Conservation (phyloP, 2,113 vertebrate species). For the Myrmecobius fasciatus region DNA sequence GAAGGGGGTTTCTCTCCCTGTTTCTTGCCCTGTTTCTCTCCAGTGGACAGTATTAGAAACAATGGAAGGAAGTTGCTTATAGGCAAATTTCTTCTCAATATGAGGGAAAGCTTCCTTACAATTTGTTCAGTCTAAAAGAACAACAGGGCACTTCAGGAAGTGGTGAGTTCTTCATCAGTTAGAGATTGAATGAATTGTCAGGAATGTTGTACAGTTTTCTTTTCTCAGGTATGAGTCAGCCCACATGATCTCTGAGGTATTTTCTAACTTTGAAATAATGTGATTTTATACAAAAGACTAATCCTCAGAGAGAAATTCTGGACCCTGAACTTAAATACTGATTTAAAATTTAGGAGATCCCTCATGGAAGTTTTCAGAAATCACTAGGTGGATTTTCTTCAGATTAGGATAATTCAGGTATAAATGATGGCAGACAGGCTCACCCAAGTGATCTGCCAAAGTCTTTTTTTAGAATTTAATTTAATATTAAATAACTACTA, state of each 20-base stretch:
- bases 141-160: neutral
- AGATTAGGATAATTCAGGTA: neutral
- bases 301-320: neutral
- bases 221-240: neutral
- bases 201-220: neutral
- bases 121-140: neutral
- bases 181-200: neutral
- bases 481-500: neutral
- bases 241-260: neutral
- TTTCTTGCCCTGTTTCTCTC: neutral
- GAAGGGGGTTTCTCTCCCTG: neutral
- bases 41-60: neutral
- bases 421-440: neutral
- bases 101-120: neutral
- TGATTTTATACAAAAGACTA: neutral
- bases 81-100: neutral
- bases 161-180: neutral
- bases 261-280: neutral
- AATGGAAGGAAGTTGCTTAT: neutral
- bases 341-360: constrained; percentile 8
- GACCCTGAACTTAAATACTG: neutral
- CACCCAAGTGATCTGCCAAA: neutral
- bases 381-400: neutral
- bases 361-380: neutral
- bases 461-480: neutral